These are phyloP conservation scores for Parazoanthus atlanticus DNA, from an alignment of 92 coral and sea anemone genomes.

Conservation along the genomic window DNA sequence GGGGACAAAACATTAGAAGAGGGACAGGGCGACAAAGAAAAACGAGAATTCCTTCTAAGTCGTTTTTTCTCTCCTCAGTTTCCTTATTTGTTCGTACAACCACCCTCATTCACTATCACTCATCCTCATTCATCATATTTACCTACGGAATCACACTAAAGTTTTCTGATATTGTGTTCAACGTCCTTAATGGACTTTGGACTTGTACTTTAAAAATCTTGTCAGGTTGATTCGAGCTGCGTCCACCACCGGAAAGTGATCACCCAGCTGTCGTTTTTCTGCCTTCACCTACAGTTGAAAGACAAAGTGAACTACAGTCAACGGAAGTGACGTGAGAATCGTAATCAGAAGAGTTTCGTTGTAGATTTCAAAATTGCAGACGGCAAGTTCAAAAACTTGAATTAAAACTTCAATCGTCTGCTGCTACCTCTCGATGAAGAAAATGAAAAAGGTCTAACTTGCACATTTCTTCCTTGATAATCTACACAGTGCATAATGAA, in stretches of 20 bases:
- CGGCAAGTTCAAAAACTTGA: too few relatives aligned
- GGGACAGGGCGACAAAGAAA: background rate
- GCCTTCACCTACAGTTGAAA: conserved; percentile 69
- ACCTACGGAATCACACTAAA: background rate
- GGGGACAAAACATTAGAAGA: background rate
- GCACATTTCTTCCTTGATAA: too few relatives aligned
- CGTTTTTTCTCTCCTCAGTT: background rate
- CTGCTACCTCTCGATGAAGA: too few relatives aligned
- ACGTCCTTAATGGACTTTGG: conserved; percentile 58
- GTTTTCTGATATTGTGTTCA: background rate
- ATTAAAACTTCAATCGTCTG: too few relatives aligned
- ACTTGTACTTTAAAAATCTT: conserved; percentile 90
- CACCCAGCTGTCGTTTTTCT: conserved; percentile 82
- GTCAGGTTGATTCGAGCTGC: conserved; percentile 91
- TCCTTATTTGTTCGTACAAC: background rate
- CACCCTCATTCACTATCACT: background rate
- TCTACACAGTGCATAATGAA: too few relatives aligned
- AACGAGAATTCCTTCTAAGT: background rate
- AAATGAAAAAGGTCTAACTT: too few relatives aligned
- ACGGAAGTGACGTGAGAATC: background rate
- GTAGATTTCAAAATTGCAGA: too few relatives aligned
- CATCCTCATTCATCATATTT: background rate
- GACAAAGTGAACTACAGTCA: background rate
- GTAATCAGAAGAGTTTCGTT: too few relatives aligned
- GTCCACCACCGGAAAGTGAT: conserved; percentile 85